Conservation (phyloP, 2,113 vertebrate species). For the Zeus faber region DNA sequence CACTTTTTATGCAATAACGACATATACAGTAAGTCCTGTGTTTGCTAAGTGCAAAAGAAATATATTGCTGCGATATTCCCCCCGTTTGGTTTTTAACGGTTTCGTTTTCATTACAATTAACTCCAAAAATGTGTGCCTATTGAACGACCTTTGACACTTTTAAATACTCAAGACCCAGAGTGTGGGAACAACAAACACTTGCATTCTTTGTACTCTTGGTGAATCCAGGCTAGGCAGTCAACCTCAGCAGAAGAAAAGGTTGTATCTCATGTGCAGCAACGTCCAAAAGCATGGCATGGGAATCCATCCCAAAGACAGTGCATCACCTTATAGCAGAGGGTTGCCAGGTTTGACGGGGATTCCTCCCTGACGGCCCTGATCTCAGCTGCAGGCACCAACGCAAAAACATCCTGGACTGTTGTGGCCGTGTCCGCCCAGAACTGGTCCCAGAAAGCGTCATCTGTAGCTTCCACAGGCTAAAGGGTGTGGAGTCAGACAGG, state of each 20-base stretch:
- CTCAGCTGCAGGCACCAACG: conserved; percentile 93
- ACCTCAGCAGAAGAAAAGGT: neutral
- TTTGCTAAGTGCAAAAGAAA: too few relatives aligned
- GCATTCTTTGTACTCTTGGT: conserved; percentile 30
- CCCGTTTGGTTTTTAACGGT: too few relatives aligned
- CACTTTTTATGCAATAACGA: too few relatives aligned
- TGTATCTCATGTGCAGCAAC: neutral
- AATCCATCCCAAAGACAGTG: neutral
- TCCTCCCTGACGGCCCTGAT: conserved; percentile 95
- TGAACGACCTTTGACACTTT: conserved; percentile 19
- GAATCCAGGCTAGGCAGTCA: conserved; percentile 30
- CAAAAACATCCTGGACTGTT: conserved; percentile 91
- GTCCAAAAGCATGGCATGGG: neutral
- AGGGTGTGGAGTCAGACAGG: neutral
- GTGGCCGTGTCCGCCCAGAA: conserved; percentile 93
- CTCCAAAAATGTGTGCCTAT: neutral
- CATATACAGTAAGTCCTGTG: too few relatives aligned
- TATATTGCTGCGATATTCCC: too few relatives aligned
- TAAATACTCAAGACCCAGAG: neutral
- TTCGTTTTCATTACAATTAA: neutral
- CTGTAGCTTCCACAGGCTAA: conserved; percentile 92
- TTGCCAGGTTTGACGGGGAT: conserved; percentile 95
- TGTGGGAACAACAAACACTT: conserved; percentile 54
- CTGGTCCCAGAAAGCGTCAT: conserved; percentile 97
- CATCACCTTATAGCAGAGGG: conserved; percentile 94